These are phyloP conservation scores for Fundulus diaphanus DNA, from an alignment of 2,797 vertebrate genomes.

Conservation along the genomic window DNA sequence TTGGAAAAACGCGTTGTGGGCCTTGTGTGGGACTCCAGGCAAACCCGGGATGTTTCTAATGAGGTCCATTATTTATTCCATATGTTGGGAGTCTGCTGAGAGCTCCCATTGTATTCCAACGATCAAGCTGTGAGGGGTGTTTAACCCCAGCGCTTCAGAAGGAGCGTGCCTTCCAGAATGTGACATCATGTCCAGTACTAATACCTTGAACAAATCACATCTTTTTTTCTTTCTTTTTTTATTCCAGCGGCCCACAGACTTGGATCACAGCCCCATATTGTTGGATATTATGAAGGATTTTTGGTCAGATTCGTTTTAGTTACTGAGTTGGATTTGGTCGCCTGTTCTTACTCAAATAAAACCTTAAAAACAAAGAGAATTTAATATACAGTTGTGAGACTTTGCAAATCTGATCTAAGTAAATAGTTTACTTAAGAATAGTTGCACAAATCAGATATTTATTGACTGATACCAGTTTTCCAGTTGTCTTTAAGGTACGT, in stretches of 20 bases:
- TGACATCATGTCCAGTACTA: conserved; percentile 69
- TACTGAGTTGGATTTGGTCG: not conserved
- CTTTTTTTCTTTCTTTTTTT: conserved; percentile 25
- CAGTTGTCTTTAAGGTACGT: not conserved
- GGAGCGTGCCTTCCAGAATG: conserved; percentile 59
- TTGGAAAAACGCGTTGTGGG: conserved; percentile 66
- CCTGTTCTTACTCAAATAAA: not conserved
- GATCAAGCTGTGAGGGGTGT: conserved; percentile 71
- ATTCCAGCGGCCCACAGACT: conserved; percentile 32
- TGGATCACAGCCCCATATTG: conserved; percentile 37
- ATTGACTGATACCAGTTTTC: not conserved
- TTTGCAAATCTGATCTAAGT: not conserved
- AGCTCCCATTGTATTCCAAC: conserved; percentile 75
- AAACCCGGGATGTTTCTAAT: conserved; percentile 80
- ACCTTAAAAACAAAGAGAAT: not conserved
- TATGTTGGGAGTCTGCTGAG: conserved; percentile 81
- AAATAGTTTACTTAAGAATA: not conserved
- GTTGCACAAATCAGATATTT: not conserved
- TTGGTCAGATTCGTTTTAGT: not conserved
- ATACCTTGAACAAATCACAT: conserved; percentile 60
- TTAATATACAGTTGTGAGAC: not conserved
- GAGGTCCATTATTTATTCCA: conserved; percentile 85
- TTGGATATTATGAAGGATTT: conserved; percentile 37
- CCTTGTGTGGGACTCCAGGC: conserved; percentile 77
- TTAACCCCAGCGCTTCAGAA: conserved; percentile 71